Percentiles rank a stretch among this genome's conserved stretches.
phyloP scores from a whole-genome alignment of 2,113 vertebrate species.

The Hemichromis elongatus region DNA sequence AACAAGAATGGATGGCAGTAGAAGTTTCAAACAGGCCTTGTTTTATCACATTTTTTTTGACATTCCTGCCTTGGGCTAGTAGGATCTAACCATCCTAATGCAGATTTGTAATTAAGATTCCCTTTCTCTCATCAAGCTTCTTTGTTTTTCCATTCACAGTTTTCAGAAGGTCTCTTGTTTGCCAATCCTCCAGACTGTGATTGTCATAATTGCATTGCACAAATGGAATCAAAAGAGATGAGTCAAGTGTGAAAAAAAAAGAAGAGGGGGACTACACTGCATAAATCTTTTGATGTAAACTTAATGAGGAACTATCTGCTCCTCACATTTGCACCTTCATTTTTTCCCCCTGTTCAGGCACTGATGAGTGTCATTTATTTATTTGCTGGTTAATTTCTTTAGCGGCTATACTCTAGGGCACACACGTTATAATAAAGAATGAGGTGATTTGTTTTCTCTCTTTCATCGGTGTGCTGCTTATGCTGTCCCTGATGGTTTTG shows the following conservation, averaged over 20 bases:
- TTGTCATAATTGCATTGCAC: constrained; percentile 64
- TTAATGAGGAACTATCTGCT: constrained; percentile 35
- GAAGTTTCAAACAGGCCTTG: constrained; percentile 55
- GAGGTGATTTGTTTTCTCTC: constrained; percentile 62
- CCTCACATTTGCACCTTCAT: constrained; percentile 33
- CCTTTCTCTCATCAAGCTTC: constrained; percentile 55
- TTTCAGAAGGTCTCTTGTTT: constrained; percentile 40
- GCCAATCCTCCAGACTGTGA: constrained; percentile 55
- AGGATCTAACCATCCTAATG: constrained; percentile 40
- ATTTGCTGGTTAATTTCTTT: constrained; percentile 72
- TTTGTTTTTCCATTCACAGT: constrained; percentile 58
- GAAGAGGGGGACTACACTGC: background rate
- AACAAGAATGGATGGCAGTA: constrained; percentile 42
- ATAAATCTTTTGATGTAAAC: constrained; percentile 38
- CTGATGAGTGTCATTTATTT: constrained; percentile 69
- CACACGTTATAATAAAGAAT: constrained; percentile 59
- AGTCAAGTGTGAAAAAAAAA: background rate
- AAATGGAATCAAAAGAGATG: constrained; percentile 47
- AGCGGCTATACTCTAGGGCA: constrained; percentile 59
- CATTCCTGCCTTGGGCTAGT: constrained; percentile 41
- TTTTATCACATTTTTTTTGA: constrained; percentile 38
- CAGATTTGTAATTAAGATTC: constrained; percentile 74
- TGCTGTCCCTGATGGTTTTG: constrained; percentile 63
- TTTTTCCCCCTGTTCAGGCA: constrained; percentile 20
- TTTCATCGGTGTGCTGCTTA: constrained; percentile 37